Evolutionary conservation across 1,140 invertebrate genomes (phyloP), one percentile per base, ranked within the genome.

Genomic region (Dendroctonus ponderosae): DNA sequence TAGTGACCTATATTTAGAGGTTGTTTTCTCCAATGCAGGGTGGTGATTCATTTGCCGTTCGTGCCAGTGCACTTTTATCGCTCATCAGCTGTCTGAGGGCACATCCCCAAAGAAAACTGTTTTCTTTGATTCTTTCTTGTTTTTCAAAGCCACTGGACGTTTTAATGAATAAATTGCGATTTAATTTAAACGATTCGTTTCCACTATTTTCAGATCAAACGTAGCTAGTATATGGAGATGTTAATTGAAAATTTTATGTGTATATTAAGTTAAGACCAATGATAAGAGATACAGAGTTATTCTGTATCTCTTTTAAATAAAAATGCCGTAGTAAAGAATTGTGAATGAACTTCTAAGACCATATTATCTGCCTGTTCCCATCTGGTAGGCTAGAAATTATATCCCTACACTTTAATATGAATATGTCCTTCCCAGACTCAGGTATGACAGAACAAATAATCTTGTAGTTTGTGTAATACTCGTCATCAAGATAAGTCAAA

Each of bases 401-500:
- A 42, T 42, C 43, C 39, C 54, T 7, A 14, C 54, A 44, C 43
- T 63, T 14, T 63, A 39, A 54, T 63, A 63, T 63, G 61, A 53
- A 63, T 56, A 62, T 52, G 59, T 54, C 51, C 43, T 37, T 51
- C 38, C n/a, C 54, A n/a, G 12, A 37, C 49, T 53, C 61, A 54
- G 51, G 61, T 63, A 62, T 50, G 52, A n/a, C 43, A 14, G 48
- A 50, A n/a, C 12, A 12, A 6, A 43, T 57, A 57, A 42, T 42
- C 38, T 57, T 57, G 54, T 57, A 57, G 39, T 54, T 54, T 63
- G 43, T 63, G 50, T 50, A 63, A 48, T 63, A 63, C 42, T 54
- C 51, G 52, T 26, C 69, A 74, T 74, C 71, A 71, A 72, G 72
- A 74, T 74, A 73, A 69, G 50, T 67, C 49, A 60, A 52, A 50